Base-by-base conservation (phyloP, 2,888 invertebrate genomes). In the Dynastes grantii region DNA sequence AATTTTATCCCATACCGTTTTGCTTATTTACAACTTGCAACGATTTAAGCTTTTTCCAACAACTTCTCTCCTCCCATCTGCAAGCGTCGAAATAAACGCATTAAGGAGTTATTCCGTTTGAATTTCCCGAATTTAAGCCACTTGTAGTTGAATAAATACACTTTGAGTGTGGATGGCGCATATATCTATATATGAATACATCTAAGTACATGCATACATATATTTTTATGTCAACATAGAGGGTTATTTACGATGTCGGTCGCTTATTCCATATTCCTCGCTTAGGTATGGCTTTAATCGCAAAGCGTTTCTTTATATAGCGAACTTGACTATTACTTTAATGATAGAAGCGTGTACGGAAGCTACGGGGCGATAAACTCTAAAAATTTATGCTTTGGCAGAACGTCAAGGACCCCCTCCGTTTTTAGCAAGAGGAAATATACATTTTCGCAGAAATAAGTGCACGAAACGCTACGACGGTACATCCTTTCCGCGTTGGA, bases 381-480 rank as follows among this genome's bases (percentile, higher is more conserved):
- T 37, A 58, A 73, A 73, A 73, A 73, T 73, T 73, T 73, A 73
- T 73, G 58, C 73, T 45, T 58, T 73, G 73, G 58, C 73, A 73
- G 68, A 61, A 40, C 73, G 58, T 71, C 71, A 58, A 71, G 71
- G 71, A 71, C 55, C 55, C 71, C 27, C 53, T 53, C 22, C 22
- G 22, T 58, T 70, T 73, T 58, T 53, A 73, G 58, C 22, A 40
- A 8, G 11, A 73, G 73, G 73, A 73, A 73, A 58, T 40, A 32
- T 73, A 58, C 58, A 73, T 73, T 73, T 73, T 58, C 73, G 58
- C 40, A 58, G 73, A 58, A 73, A 58, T 73, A 73, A 73, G 40
- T 58, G 40, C 40, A 22, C 58, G 73, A 58, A 73, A 73, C 16
- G 45, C 73, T 11, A 37, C 58, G 55, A 22, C 22, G 58, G 45